Evolutionary conservation across 1,140 invertebrate species (phyloP), one percentile per base, ranked within the genome.

Genomic region (Drosophila tsacasi): DNA sequence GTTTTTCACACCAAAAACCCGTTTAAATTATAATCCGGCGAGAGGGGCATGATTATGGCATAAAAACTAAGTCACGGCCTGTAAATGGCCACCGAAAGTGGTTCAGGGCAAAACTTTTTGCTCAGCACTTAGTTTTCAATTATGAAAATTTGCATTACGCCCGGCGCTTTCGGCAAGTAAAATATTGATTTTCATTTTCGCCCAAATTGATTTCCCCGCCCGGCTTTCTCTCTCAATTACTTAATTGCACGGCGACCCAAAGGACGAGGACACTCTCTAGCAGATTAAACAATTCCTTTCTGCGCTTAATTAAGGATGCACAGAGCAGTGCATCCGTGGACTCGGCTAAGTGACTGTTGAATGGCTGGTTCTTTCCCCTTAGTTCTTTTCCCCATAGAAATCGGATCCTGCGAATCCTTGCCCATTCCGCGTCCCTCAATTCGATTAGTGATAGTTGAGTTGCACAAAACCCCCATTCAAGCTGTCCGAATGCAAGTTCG

Each of bases 111-210:
- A 82, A 83, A 85, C 73, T 85, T 84, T 84, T 81, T 72, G 82
- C 68, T 63, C 64, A 69, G 83, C 83, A 87, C 83, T 87, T 87
- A 87, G 76, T 89, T 89, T 87, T 87, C 83, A 87, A 89, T 87
- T 87, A 87, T 87, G 84, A 83, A 87, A 73, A 87, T 87, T 87
- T 87, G 80, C 83, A 77, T 83, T 87, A 74, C 67, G 67, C 63
- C 76, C 21, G 64, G 44, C 72, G 75, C 81, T 83, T 83, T 68
- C 15, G 81, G 52, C 72, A 73, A 87, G 64, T 69, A 76, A 86
- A 87, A 83, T 87, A 87, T 87, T 86, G 83, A 87, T 86, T 83
- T 77, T 86, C 83, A 83, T 83, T 83, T 83, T 80, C 21, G 32
- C 42, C 61, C 49, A 76, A 76, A 76, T 58, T 52, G 72, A 76